Evolutionary conservation across 2,113 vertebrate genomes (phyloP), one percentile per base, ranked within the genome.

Genomic region (Todiramphus chloris): DNA sequence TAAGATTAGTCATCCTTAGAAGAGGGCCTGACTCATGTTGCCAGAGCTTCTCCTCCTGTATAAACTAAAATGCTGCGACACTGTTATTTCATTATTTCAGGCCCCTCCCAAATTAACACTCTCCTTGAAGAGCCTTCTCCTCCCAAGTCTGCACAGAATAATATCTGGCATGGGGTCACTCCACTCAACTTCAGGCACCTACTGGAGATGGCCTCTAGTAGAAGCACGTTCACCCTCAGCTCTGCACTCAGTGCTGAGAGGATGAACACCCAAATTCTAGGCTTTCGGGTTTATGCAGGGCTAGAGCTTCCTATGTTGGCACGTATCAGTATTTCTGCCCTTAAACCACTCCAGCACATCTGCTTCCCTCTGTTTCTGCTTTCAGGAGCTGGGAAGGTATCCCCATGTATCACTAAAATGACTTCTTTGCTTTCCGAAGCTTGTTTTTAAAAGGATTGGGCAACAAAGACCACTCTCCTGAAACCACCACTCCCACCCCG

Each of bases 1-100:
- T 19, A 94, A 60, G 93, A 96, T 97, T 96, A 97, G 95, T 97
- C 96, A 95, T 46, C 73, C 91, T 74, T 83, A 80, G 51, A 83
- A 93, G 60, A 93, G 85, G 74, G 75, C 93, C 92, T 96, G 91
- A 80, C 96, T 96, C 77, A 64, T 12, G 67, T 73, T 93, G 81
- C 96, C 92, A 62, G 62, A 62, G 86, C 20, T 90, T 87, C 81
- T 96, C 91, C 94, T 94, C 82, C 83, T 90, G 67, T 69, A 77
- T 59, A 94, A 94, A 94, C 79, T n/a, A 60, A 94, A 96, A 39
- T 1, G 30, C 89, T 81, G 78, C 25, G 91, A 85, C 91, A 90
- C 92, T 93, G 30, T 85, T 75, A 88, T 86, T 95, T 82, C 41
- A 96, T 95, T 95, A 89, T 89, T 91, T 96, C 73, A 95, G 77